Evolutionary conservation across 2,797 vertebrate species (phyloP).

Genomic region (Silurus aristotelis): DNA sequence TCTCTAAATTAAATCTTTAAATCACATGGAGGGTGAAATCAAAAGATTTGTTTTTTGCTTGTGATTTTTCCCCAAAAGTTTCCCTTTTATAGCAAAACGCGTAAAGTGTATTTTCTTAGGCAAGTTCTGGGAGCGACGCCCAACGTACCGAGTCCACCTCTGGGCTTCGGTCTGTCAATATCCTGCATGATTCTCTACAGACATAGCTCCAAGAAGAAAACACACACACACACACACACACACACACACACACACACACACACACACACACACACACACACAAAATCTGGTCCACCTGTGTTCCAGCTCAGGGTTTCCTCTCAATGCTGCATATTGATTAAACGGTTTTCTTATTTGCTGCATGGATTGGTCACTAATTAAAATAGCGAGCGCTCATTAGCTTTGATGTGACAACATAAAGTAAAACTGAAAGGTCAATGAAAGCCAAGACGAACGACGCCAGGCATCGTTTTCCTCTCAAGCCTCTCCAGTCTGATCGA

Average conservation of each 20-base stretch:
- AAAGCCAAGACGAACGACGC: slow-evolving; percentile 50
- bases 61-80: too few relatives aligned
- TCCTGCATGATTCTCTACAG: slow-evolving; percentile 47
- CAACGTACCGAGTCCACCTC: slow-evolving; percentile 31
- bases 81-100: too few relatives aligned
- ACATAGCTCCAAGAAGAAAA: slow-evolving; percentile 10
- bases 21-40: neutral
- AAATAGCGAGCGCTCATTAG: slow-evolving; percentile 75
- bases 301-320: slow-evolving; percentile 74
- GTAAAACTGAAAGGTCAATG: slow-evolving; percentile 74
- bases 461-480: slow-evolving; percentile 14
- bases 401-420: slow-evolving; percentile 67
- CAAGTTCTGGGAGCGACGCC: slow-evolving; percentile 41
- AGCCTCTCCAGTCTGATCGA: slow-evolving; percentile 18
- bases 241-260: slow-evolving; percentile 30
- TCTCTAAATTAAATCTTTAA: neutral
- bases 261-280: slow-evolving; percentile 29
- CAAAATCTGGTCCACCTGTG: slow-evolving; percentile 41
- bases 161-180: slow-evolving; percentile 51
- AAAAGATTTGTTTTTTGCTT: neutral
- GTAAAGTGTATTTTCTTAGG: slow-evolving; percentile 23
- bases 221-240: slow-evolving; percentile 21
- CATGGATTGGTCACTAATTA: slow-evolving; percentile 79
- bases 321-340: slow-evolving; percentile 76
- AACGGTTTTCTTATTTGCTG: slow-evolving; percentile 77